Evolutionary conservation across 1,140 invertebrate genomes (phyloP).

Genomic region (Diachasmimorpha longicaudata): DNA sequence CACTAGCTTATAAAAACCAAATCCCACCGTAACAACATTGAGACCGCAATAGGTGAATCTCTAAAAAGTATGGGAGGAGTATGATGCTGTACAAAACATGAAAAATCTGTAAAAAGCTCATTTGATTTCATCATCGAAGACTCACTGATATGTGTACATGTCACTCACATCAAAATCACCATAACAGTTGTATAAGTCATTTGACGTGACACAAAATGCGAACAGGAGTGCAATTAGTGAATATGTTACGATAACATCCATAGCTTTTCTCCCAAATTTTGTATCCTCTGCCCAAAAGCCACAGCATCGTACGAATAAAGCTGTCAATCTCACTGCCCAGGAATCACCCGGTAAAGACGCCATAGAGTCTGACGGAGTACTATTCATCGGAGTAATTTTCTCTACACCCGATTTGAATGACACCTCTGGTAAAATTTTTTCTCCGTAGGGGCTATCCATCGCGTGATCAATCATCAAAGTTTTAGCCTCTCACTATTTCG

Average conservation of each 20-base stretch:
- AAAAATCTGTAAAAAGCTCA: neutral
- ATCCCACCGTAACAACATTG: conserved; percentile 30
- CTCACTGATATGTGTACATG: neutral
- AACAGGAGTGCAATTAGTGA: conserved; percentile 29
- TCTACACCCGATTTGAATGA: neutral
- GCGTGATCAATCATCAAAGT: no score
- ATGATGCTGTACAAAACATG: no score
- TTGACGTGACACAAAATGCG: conserved; percentile 27
- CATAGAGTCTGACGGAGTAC: neutral
- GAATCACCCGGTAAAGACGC: conserved; percentile 19
- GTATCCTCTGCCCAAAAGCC: conserved; percentile 34
- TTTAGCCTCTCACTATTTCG: no score
- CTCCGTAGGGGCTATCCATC: neutral
- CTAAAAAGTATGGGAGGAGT: neutral
- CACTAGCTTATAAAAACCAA: conserved; percentile 34
- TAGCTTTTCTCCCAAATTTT: conserved; percentile 11
- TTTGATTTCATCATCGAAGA: neutral
- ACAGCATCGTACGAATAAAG: conserved; percentile 35
- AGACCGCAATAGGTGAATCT: conserved; percentile 29
- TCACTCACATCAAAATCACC: conserved; percentile 36
- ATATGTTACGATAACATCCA: conserved; percentile 27
- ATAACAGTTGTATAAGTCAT: conserved; percentile 34
- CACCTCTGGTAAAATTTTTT: neutral
- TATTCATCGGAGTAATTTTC: neutral
- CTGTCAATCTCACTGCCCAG: conserved; percentile 31